Evolutionary conservation across 2,888 invertebrate genomes (phyloP), one percentile per base, ranked within the genome.

Genomic region (Andrena marginata): DNA sequence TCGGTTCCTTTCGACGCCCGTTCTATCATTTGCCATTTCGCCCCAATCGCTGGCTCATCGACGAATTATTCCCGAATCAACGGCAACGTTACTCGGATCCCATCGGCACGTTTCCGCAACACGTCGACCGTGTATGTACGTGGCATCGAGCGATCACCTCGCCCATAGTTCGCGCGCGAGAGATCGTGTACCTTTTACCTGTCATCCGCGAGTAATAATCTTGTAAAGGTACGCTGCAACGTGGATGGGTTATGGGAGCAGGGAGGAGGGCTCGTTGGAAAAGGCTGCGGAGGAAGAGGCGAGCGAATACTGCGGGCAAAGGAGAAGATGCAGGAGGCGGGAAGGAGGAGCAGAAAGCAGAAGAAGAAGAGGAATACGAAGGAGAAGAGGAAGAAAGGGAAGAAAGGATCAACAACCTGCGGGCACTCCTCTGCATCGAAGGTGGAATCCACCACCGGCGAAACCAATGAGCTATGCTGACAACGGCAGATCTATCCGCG

Each of bases 341-440:
- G 79, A 63, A 54, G 35, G 63, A 68, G 63, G 67, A 54, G 60
- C 13, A 26, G 67, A 42, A 42, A 23, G 71, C 51, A 51, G 70
- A 63, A 20, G 67, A 77, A 23, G 67, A 42, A 69, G 79, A 79
- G 35, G 77, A 42, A 75, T 85, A 73, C 77, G 81, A 76, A 80
- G 80, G 69, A 75, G 75, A 70, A 64, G 78, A 81, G 70, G 85
- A 89, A 81, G 70, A 87, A 84, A 85, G 81, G 85, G 89, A 89
- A 85, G 85, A 85, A 89, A 92, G 91, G 92, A 92, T 92, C 92
- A 92, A 92, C 91, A 92, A 92, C 92, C 92, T 91, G 89, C 89
- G 86, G 89, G 88, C 89, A 90, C 89, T 89, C 90, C 90, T 88
- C 89, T 87, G 73, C 82, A 71, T 78, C 82, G 83, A 77, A 84